Conservation (phyloP, 2,113 vertebrate genomes). For the Pipra filicauda region DNA sequence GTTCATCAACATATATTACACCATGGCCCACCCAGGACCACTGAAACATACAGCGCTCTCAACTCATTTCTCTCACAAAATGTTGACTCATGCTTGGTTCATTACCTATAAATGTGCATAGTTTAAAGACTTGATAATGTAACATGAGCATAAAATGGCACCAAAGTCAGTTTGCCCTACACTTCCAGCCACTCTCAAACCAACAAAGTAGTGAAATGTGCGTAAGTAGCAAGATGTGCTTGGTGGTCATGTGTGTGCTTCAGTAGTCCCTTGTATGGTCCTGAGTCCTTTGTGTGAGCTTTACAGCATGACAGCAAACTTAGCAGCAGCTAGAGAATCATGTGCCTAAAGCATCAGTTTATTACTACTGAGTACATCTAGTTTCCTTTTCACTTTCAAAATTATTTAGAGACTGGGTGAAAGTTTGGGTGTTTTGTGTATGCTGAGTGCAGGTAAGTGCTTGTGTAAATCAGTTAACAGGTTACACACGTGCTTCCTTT, state of each 20-base stretch:
- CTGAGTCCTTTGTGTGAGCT: neutral
- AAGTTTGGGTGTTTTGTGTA: neutral
- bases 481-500: neutral
- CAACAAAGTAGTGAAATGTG: neutral
- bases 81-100: neutral
- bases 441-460: neutral
- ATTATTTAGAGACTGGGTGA: neutral
- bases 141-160: neutral
- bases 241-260: fast-evolving
- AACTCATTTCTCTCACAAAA: neutral
- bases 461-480: neutral
- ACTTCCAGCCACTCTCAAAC: neutral
- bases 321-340: neutral
- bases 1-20: neutral
- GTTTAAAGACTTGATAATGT: neutral
- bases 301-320: neutral
- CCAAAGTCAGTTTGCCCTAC: neutral
- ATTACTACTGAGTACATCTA: neutral
- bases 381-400: neutral
- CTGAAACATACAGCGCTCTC: neutral
- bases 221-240: neutral
- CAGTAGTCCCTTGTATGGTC: neutral
- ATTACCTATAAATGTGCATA: constrained; percentile 23
- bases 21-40: neutral
- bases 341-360: neutral